Conservation (phyloP, 2,797 vertebrate genomes). For the Anabacerthia variegaticeps region DNA sequence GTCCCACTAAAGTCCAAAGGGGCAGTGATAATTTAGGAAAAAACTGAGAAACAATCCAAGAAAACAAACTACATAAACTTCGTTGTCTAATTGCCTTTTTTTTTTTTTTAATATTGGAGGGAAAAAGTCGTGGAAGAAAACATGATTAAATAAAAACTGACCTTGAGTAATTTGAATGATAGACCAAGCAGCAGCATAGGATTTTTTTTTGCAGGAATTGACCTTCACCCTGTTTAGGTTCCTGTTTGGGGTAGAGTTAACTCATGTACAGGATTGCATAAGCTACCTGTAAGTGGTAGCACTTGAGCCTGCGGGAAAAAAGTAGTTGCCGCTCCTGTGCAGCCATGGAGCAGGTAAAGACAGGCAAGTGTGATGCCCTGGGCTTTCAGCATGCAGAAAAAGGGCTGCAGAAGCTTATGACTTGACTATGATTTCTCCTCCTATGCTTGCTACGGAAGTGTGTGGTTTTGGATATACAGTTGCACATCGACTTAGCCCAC, state of each 20-base stretch:
- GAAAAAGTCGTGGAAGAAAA: not conserved
- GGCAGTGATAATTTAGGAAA: constrained; percentile 40
- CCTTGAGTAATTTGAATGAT: not conserved
- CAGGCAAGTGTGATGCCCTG: not conserved
- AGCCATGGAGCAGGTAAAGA: not conserved
- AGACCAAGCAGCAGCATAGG: not conserved
- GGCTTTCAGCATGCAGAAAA: not conserved
- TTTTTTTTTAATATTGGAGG: not conserved
- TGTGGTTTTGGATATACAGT: not conserved
- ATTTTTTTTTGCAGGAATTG: constrained; percentile 39
- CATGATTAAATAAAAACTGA: constrained; percentile 26
- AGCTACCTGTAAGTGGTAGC: not conserved
- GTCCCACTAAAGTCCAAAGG: constrained; percentile 32
- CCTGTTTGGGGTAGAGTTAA: constrained; percentile 1
- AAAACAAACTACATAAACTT: constrained; percentile 17
- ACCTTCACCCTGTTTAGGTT: constrained; percentile 3
- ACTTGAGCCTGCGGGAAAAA: not conserved
- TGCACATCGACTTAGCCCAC: fast-evolving
- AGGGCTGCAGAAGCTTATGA: not conserved
- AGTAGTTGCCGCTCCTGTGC: not conserved
- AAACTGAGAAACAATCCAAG: constrained; percentile 26
- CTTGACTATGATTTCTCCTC: not conserved
- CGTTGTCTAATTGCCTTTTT: not conserved
- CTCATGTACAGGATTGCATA: not conserved
- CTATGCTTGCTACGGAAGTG: fast-evolving